Evolutionary conservation across 1,140 invertebrate genomes (phyloP).

Genomic region (Drosophila micromelanica): DNA sequence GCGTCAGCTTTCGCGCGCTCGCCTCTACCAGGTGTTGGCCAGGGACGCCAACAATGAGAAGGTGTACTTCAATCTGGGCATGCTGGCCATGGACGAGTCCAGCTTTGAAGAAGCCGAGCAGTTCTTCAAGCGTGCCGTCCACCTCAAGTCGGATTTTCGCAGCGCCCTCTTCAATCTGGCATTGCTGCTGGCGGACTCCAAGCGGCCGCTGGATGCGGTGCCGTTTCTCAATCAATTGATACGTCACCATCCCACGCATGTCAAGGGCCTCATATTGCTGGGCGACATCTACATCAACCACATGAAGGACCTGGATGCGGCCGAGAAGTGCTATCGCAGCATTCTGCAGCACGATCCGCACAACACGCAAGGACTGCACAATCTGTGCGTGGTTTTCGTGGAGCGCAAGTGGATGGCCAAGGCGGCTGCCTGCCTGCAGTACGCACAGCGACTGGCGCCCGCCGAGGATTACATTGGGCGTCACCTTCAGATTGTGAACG

Average conservation of each 20-base stretch:
- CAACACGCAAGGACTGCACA: slow-evolving; percentile 97
- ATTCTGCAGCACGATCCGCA: slow-evolving; percentile 94
- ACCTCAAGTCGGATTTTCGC: slow-evolving; percentile 93
- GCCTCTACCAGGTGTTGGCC: slow-evolving; percentile 92
- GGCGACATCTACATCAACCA: slow-evolving; percentile 99
- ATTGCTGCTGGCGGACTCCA: slow-evolving; percentile 93
- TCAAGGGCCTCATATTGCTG: slow-evolving; percentile 96
- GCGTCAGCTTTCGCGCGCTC: slow-evolving; percentile 90
- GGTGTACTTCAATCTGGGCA: slow-evolving; percentile 97
- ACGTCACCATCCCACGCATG: slow-evolving; percentile 95
- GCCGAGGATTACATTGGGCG: slow-evolving; percentile 95
- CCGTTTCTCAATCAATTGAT: slow-evolving; percentile 96
- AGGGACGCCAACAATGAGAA: slow-evolving; percentile 93
- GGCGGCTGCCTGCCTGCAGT: slow-evolving; percentile 93
- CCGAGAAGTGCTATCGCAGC: slow-evolving; percentile 96
- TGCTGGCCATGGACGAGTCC: slow-evolving; percentile 98
- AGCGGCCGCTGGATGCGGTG: slow-evolving; percentile 95
- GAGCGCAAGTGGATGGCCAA: slow-evolving; percentile 93
- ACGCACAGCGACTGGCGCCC: slow-evolving; percentile 92
- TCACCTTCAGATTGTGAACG: slow-evolving; percentile 87
- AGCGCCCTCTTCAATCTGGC: slow-evolving; percentile 98
- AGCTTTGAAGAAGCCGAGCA: slow-evolving; percentile 94
- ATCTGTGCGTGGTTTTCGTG: slow-evolving; percentile 97
- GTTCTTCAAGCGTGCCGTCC: slow-evolving; percentile 94
- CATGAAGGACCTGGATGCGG: slow-evolving; percentile 96